Conservation (phyloP, 2,797 vertebrate genomes). For the Champsocephalus gunnari region DNA sequence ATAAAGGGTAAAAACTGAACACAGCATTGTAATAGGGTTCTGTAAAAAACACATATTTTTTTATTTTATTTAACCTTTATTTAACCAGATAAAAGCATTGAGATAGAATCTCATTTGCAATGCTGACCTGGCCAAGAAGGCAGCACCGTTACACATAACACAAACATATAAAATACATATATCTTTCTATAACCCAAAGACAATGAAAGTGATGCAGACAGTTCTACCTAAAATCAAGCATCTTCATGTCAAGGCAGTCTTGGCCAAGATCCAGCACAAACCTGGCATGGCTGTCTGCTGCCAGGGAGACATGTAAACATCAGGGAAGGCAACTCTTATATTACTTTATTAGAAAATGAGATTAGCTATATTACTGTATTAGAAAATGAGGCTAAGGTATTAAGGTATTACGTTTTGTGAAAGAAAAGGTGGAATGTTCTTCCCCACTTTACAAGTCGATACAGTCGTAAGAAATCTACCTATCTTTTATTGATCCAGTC, state of each 20-base stretch:
- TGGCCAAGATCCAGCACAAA: constrained; percentile 28
- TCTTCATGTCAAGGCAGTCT: constrained; percentile 14
- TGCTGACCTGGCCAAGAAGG: no score
- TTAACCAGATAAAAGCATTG: no score
- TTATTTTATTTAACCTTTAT: no score
- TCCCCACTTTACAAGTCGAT: not conserved
- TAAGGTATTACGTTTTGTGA: not conserved
- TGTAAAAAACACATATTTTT: not conserved
- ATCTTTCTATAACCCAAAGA: constrained; percentile 14
- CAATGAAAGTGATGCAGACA: constrained; percentile 11
- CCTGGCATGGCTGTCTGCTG: constrained; percentile 8
- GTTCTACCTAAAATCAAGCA: constrained; percentile 1
- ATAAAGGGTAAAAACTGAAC: no score
- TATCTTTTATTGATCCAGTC: not conserved
- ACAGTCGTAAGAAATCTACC: not conserved
- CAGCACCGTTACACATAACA: no score
- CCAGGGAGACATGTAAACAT: constrained; percentile 23
- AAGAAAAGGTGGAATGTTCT: not conserved
- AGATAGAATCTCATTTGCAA: no score
- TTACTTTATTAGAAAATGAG: not conserved
- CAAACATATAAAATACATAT: constrained; percentile 2
- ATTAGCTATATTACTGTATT: not conserved
- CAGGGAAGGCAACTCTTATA: not conserved
- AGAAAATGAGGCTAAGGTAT: not conserved
- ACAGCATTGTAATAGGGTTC: not conserved